Base-by-base conservation (phyloP, 1,140 invertebrate genomes). In the Teleogryllus occipitalis region DNA sequence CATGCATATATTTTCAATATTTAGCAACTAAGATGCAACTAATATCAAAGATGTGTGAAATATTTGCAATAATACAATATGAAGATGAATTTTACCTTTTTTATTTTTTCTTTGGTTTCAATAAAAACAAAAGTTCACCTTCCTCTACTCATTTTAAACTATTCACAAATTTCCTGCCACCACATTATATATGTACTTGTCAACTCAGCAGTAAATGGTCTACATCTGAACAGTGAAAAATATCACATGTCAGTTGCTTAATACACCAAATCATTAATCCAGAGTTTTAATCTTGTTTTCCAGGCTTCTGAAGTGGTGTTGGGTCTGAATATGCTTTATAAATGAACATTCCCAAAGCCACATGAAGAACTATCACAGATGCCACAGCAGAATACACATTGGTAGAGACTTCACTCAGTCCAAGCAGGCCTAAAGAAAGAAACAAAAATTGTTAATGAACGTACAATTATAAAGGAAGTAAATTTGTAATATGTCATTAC, bases 301-400 rank as follows among this genome's bases (percentile, higher is more conserved):
- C 54, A 65, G 54, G 54, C 18, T 65, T 65, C 54, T 65, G 54
- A 10, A 18, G 54, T 14, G 54, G 18, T 1, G 54, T 14, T 2
- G 54, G 54, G 18, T 90, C 90, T 82, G 89, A 92, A 83, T 94
- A 94, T 3, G 93, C 93, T 82, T 88, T 89, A 82, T 92, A 93
- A 84, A 95, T 94, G 83, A 93, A 94, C 46, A 93, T 85, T n/a
- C 91, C 93, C 65, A 94, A 82, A 10, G 92, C 92, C 74, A 93
- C 81, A 84, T 95, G 93, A 72, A 95, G 85, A 15, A 92, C 89
- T 5, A 93, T 82, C 10, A 95, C 89, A 7, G 93, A 91, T 78
- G 91, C 88, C 27, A 92, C 89, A 74, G 93, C 93, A 18, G 93
- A 90, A 83, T 91, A 93, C 74, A 95, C 91, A 85, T 93, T 94